Evolutionary conservation across 1,140 invertebrate genomes (phyloP).

Genomic region (Pachyrhynchus sulphureomaculatus): DNA sequence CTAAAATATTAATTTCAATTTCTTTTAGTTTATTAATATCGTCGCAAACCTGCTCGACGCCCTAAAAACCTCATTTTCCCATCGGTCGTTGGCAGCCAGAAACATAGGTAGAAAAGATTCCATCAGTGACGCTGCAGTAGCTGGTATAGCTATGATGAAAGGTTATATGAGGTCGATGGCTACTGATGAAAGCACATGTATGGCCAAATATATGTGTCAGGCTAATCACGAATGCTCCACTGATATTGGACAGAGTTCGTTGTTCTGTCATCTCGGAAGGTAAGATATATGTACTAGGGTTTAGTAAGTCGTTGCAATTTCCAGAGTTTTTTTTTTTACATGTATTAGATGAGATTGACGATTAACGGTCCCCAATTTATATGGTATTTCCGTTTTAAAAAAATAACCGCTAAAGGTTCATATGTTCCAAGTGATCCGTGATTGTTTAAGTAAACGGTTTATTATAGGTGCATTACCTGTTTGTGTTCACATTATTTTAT

Average conservation of each 20-base stretch:
- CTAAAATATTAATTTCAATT: too few species aligned
- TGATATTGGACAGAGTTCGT: slow-evolving; percentile 78
- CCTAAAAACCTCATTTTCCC: slow-evolving; percentile 86
- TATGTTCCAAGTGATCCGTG: too few species aligned
- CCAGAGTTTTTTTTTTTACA: neutral
- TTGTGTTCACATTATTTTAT: too few species aligned
- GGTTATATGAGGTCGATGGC: slow-evolving; percentile 83
- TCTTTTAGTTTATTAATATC: slow-evolving; percentile 83
- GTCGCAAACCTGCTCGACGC: slow-evolving; percentile 86
- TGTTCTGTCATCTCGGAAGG: slow-evolving; percentile 92
- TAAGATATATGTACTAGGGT: slow-evolving; percentile 53
- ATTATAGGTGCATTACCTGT: too few species aligned
- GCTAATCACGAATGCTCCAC: slow-evolving; percentile 84
- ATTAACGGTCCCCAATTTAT: too few species aligned
- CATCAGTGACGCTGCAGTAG: slow-evolving; percentile 81
- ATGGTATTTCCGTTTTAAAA: too few species aligned
- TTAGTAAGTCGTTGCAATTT: neutral
- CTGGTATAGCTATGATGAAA: slow-evolving; percentile 83
- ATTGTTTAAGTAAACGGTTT: too few species aligned
- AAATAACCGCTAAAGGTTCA: too few species aligned
- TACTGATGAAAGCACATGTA: slow-evolving; percentile 76
- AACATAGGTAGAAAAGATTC: slow-evolving; percentile 81
- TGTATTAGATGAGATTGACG: neutral
- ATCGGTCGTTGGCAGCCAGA: slow-evolving; percentile 78
- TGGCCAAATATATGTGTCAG: slow-evolving; percentile 82